phyloP scores from a whole-genome alignment of 2,888 invertebrate species.

The Melinaea menophilus region DNA sequence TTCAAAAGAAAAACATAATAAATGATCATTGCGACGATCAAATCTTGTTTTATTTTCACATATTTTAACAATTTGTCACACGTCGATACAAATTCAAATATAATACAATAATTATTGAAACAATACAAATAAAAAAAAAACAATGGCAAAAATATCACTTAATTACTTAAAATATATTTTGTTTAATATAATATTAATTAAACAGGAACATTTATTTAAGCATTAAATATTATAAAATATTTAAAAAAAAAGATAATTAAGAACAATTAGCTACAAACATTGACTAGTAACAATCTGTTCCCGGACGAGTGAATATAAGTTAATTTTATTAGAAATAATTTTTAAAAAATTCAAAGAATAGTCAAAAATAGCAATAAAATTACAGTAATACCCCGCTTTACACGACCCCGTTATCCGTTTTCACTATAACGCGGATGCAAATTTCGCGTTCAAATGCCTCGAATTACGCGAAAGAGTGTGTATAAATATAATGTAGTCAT shows the following conservation, averaged over 20 bases:
- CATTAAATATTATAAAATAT: no score
- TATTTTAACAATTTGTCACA: neutral
- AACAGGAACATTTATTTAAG: constrained; percentile 3
- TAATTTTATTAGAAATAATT: neutral
- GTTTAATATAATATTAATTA: neutral
- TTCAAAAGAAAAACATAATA: neutral
- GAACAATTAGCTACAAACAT: no score
- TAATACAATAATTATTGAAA: neutral
- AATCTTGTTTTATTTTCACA: neutral
- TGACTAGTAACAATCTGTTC: neutral
- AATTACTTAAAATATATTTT: neutral
- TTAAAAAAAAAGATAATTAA: no score
- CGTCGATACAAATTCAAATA: neutral
- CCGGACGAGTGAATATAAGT: neutral
- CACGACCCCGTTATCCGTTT: no score
- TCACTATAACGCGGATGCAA: no score
- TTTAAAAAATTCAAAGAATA: neutral
- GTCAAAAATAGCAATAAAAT: no score
- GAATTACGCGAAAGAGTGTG: no score
- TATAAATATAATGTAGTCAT: no score
- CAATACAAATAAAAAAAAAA: neutral
- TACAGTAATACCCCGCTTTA: no score
- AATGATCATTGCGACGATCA: constrained; percentile 6
- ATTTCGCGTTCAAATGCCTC: no score
- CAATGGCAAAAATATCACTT: constrained; percentile 5